Conservation (phyloP, 2,888 invertebrate genomes). For the Abrostola triplasia region DNA sequence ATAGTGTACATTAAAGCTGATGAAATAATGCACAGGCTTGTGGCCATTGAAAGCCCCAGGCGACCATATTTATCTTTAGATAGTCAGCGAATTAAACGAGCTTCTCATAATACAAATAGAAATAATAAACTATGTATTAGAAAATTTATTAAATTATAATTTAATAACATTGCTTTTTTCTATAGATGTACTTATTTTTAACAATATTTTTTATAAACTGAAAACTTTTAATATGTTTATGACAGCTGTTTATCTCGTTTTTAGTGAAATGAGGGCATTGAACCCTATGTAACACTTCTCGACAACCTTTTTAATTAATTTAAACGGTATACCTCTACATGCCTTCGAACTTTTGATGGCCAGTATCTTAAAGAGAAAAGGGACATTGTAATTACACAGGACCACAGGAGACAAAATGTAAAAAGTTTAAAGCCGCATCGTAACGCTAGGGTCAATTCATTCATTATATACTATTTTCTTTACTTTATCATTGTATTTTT, state of each 20-base stretch:
- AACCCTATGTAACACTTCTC: not conserved
- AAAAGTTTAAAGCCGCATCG: constrained; percentile 11
- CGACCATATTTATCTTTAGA: constrained; percentile 33
- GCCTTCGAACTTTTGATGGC: constrained; percentile 12
- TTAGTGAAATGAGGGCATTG: too few species aligned
- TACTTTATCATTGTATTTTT: constrained; percentile 5
- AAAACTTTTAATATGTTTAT: too few species aligned
- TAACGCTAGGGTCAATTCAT: constrained; percentile 1
- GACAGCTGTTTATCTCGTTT: too few species aligned
- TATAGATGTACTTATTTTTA: too few species aligned
- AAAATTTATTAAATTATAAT: too few species aligned
- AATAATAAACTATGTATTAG: too few species aligned
- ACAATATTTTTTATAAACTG: too few species aligned
- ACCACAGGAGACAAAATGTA: constrained; percentile 13
- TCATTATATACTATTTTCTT: constrained; percentile 1
- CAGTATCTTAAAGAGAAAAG: constrained; percentile 11
- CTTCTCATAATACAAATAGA: constrained; percentile 25
- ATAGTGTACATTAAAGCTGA: constrained; percentile 26
- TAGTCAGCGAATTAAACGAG: constrained; percentile 33
- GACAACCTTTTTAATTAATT: constrained; percentile 3
- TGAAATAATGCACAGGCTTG: constrained; percentile 36
- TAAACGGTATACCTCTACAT: constrained; percentile 4
- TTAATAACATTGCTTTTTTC: too few species aligned
- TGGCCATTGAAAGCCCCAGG: constrained; percentile 38
- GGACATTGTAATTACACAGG: constrained; percentile 15